Base-by-base conservation (phyloP, 1,140 invertebrate genomes). In the Sycophaga agraensis region DNA sequence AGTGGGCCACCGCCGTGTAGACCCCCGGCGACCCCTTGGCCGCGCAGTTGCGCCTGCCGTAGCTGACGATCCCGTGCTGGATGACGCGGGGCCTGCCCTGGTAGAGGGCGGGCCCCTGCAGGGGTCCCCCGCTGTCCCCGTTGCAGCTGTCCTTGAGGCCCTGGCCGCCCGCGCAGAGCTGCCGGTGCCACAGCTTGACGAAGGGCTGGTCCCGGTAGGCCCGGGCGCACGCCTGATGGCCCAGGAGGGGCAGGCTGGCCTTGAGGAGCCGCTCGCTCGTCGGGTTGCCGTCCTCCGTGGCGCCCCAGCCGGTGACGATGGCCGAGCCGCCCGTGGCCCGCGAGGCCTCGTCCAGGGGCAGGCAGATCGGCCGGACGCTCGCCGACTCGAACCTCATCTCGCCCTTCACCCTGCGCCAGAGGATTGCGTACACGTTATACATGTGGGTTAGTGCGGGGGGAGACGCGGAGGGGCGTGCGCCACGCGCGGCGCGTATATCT, bases 81-180 rank as follows among this genome's bases (percentile, higher is more conserved):
- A 84, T 65, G 67, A 72, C 73, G 74, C 79, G 64, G n/a, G 59
- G 8, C 40, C 56, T 51, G 3, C 54, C 59, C 24, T 64, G 40
- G 22, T 79, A 73, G 12, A 70, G 65, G 0, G 42, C 67, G 2
- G 63, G 48, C 1, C 62, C 51, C 61, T 79, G 76, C 0, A 86
- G 70, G 2, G 84, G 82, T 1, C 83, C 84, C 21, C 85, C 85
- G 57, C 84, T 84, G 46, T 84, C 79, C 0, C 79, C 82, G 6
- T 63, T 39, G 58, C 81, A 82, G 4, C 80, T 73, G 54, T 82
- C 77, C 34, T 76, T 80, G 8, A 77, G 72, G 5, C 67, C 69
- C 5, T 72, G 63, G 0, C 86, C 86, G 2, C 86, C 86, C 0
- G 86, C 87, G 60, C 87, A 88, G n/a, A 88, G 53, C 65, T 88